Conservation (phyloP, 2,797 vertebrate species). For the Anguilla pacifica region DNA sequence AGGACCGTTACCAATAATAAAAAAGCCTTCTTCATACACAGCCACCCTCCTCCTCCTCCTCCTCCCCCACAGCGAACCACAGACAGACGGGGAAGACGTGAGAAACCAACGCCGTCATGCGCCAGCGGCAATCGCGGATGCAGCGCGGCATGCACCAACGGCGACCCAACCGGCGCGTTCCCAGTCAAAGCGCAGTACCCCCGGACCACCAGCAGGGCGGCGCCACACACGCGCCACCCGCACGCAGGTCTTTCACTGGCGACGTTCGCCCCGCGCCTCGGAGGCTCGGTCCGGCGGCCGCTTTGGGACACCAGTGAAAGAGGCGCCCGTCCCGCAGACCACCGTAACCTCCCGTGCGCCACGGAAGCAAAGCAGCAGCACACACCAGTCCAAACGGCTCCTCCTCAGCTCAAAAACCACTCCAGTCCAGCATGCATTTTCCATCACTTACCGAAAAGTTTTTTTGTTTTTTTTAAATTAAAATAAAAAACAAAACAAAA, state of each 20-base stretch:
- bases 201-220: not conserved
- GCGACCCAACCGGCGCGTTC: not conserved
- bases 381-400: constrained; percentile 43
- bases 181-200: not conserved
- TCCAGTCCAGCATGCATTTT: constrained; percentile 81
- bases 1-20: not conserved
- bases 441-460: constrained; percentile 83
- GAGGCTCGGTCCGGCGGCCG: not conserved
- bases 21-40: not conserved
- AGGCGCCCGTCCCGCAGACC: constrained; percentile 50
- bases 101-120: constrained; percentile 5
- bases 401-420: constrained; percentile 61
- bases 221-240: not conserved
- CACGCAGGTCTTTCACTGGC: constrained; percentile 72
- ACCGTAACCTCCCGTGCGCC: constrained; percentile 35
- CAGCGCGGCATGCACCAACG: constrained; percentile 22
- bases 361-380: constrained; percentile 66
- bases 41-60: not conserved
- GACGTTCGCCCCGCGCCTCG: constrained; percentile 15
- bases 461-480: too few species aligned
- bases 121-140: not conserved
- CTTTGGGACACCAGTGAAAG: constrained; percentile 71
- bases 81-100: not conserved
- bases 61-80: not conserved
- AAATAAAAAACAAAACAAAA: constrained; percentile 31